A percentile compares a stretch with the other conserved stretches of the same genome.
Conservation (phyloP, 2,888 invertebrate species). For the Aleiodes alternator region DNA sequence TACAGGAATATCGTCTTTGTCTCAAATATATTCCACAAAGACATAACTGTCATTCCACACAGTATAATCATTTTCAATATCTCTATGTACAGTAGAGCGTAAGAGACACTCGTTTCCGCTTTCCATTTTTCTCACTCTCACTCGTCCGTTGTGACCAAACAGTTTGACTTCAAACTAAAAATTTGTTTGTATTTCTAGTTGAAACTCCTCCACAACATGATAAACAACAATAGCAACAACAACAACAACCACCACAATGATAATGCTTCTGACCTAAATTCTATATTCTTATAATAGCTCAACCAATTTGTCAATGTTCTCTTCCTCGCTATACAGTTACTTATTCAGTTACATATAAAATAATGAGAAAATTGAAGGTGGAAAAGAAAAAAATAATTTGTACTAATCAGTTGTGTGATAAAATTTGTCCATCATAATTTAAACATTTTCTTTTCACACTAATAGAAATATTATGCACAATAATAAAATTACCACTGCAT, state of each 20-base stretch:
- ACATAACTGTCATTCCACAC: too few species aligned
- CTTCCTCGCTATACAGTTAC: not conserved
- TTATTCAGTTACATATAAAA: slow-evolving; percentile 4
- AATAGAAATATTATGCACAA: too few species aligned
- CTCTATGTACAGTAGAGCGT: slow-evolving; percentile 5
- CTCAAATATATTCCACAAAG: too few species aligned
- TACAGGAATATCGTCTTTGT: too few species aligned
- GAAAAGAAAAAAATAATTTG: slow-evolving; percentile 47
- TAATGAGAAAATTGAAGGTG: not conserved
- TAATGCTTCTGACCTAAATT: slow-evolving; percentile 25
- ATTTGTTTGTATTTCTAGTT: slow-evolving; percentile 16
- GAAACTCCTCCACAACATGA: not conserved
- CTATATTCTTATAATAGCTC: slow-evolving; percentile 15
- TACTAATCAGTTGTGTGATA: slow-evolving; percentile 62
- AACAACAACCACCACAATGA: too few species aligned
- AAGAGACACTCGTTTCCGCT: slow-evolving; percentile 1
- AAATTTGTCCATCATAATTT: slow-evolving; percentile 22
- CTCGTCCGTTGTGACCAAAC: not conserved
- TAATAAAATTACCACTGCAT: too few species aligned
- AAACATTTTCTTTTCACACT: too few species aligned
- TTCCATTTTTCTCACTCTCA: not conserved
- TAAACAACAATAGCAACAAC: not conserved
- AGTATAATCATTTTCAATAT: not conserved
- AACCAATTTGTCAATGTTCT: not conserved
- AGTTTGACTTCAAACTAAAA: slow-evolving; percentile 23